Base-by-base conservation (phyloP, 2,888 invertebrate species). In the Ormyrus thymus region DNA sequence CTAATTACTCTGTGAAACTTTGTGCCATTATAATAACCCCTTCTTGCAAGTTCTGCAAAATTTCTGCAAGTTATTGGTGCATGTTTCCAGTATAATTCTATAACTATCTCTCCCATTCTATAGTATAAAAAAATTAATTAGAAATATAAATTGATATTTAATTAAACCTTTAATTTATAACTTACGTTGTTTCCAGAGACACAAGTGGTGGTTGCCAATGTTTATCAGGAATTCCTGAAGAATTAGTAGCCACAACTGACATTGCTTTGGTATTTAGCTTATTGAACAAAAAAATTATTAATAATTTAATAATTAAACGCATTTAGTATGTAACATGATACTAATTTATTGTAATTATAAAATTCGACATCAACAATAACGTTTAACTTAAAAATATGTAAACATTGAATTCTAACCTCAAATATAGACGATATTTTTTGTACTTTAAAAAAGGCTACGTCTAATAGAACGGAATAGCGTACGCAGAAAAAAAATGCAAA, bases 71-170 rank as follows among this genome's bases (percentile, higher is more conserved):
- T 98, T 84, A 94, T 94, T n/a, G 99, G 99, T 0, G 99, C 95
- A 89, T 99, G 98, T 89, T 97, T 97, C 99, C 99, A 99, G 88
- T 99, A 99, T 82, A 99, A 92, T 90, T 99, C 99, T 68, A 99
- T 91, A 0, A 94, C 93, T 69, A 99, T 92, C 85, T 95, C 95
- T 0, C 99, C 99, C 97, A 99, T 98, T 64, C 97, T 97, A 89
- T 71, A 92, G 91, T 79, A 81, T 15, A 55, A 53, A 56, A 56
- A 51, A 51, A 61, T 13, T 53, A 65, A 59, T 58, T 51, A 53
- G 65, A 66, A 59, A 75, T 65, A 78, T 76, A 48, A 9, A 76
- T 61, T 64, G 48, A 59, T 66, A 61, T 53, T 50, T 11, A 29
- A 51, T 45, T 55, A 68, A 48, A 65, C 43, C 10, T 5, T 45